These are phyloP conservation scores for Dicrurus megarhynchus DNA, from an alignment of 2,113 vertebrate species.

Conservation along the genomic window DNA sequence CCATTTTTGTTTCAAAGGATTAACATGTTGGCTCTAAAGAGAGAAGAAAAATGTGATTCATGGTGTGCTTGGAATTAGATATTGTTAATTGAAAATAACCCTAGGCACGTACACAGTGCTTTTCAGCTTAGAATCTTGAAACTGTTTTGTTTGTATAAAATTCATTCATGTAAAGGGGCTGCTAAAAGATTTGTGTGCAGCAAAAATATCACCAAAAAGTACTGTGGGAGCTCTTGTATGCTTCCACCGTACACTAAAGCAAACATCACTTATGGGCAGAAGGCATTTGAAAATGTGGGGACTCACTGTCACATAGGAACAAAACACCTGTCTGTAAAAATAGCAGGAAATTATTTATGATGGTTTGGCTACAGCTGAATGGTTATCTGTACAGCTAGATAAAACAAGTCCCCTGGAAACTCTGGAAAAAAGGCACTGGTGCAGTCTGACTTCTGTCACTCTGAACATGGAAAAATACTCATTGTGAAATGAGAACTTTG, in stretches of 20 bases:
- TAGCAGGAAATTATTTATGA: neutral
- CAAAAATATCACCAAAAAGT: neutral
- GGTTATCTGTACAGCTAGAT: neutral
- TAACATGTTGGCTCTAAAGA: constrained; percentile 60
- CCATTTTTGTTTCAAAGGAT: constrained; percentile 61
- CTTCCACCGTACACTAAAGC: neutral
- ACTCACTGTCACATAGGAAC: neutral
- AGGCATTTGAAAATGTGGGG: neutral
- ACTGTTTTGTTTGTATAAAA: neutral
- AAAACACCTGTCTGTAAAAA: neutral
- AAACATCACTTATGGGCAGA: neutral
- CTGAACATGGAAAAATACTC: neutral
- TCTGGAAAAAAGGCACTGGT: neutral
- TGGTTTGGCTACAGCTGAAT: neutral
- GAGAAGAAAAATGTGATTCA: constrained; percentile 48
- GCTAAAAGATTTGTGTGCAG: neutral
- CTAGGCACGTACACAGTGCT: neutral
- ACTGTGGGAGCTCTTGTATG: neutral
- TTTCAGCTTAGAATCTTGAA: constrained; percentile 8
- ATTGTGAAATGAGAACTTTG: neutral
- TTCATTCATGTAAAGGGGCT: neutral
- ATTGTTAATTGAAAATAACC: constrained; percentile 43
- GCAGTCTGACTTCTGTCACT: neutral
- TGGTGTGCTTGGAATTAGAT: constrained; percentile 19
- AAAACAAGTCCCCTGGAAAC: neutral